Base-by-base conservation (phyloP, 1,140 invertebrate species). In the Conus betulinus region DNA sequence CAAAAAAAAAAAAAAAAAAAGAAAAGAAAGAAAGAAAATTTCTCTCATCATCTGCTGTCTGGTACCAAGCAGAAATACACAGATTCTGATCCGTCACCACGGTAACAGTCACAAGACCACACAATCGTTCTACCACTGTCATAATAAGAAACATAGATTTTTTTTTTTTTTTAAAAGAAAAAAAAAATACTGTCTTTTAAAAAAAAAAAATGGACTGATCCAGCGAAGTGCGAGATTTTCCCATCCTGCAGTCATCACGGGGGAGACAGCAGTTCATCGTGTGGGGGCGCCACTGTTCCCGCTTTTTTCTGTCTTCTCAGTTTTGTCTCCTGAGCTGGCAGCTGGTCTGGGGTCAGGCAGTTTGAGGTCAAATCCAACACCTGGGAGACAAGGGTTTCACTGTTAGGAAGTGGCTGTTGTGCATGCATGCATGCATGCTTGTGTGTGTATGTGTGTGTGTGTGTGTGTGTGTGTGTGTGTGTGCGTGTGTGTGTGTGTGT, bases 341-440 rank as follows among this genome's bases (percentile, higher is more conserved):
- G 85, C 82, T 39, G 87, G 81, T 83, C 87, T 84, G n/a, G 92
- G 89, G 51, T 92, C 91, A 84, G 93, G 93, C n/a, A 93, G 87
- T 51, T 91, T 91, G 52, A 92, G 79, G 60, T 93, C 93, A 92
- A 93, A 93, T 15, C 93, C 93, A 63, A 92, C 91, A 3, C 93
- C 93, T 93, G 85, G 25, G 52, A 76, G 71, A 60, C 6, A 87
- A 13, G 15, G 79, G 20, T 60, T 60, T 60, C 57, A 60, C 15
- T 5, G 57, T 60, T 8, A 60, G 15, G 57, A 4, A 2, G 57
- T 60, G 8, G 8, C 8, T 60, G 57, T 60, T 8, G n/a, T n/a
- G n/a, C n/a, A n/a, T 60, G 57, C 4, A 4, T 60, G 57, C 15
- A 15, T 60, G 57, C 15, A 15, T 60, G 57, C 15, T 8, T 60